Conservation (phyloP, 2,113 vertebrate species). For the Chunga burmeisteri region DNA sequence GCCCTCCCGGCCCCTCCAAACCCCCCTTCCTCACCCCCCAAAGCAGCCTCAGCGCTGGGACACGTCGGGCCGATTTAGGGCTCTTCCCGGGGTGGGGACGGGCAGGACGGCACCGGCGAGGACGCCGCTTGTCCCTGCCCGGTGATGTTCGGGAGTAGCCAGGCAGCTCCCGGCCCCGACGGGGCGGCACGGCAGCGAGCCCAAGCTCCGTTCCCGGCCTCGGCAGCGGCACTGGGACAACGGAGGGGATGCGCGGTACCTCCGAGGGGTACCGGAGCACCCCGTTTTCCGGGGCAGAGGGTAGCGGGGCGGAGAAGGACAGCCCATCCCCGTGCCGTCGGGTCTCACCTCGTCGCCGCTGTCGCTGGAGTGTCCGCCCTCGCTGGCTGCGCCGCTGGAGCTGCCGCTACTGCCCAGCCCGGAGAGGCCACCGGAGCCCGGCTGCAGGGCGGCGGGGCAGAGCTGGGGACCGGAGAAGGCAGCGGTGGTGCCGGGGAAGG, state of each 20-base stretch:
- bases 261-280: background rate
- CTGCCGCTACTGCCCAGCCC: constrained; percentile 50
- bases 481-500: constrained; percentile 51
- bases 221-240: background rate
- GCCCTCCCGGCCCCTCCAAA: background rate
- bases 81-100: background rate
- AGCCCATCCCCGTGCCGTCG: background rate
- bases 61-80: background rate
- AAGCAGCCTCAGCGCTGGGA: background rate
- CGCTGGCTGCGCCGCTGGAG: constrained; percentile 81
- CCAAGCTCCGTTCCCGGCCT: too few species aligned
- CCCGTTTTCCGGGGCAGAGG: too few species aligned
- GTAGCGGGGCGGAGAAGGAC: too few species aligned
- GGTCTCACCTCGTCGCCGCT: constrained; percentile 81
- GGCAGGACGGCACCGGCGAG: background rate
- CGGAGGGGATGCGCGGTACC: background rate
- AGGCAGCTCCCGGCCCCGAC: background rate
- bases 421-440: background rate
- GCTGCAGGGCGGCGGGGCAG: constrained; percentile 18
- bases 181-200: background rate
- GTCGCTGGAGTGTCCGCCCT: constrained; percentile 69
- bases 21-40: too few species aligned
- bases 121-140: background rate
- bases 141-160: too few species aligned
- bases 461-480: constrained; percentile 58